Evolutionary conservation across 64 coral and sea anemone species (phyloP).

Genomic region (Montipora cactus): DNA sequence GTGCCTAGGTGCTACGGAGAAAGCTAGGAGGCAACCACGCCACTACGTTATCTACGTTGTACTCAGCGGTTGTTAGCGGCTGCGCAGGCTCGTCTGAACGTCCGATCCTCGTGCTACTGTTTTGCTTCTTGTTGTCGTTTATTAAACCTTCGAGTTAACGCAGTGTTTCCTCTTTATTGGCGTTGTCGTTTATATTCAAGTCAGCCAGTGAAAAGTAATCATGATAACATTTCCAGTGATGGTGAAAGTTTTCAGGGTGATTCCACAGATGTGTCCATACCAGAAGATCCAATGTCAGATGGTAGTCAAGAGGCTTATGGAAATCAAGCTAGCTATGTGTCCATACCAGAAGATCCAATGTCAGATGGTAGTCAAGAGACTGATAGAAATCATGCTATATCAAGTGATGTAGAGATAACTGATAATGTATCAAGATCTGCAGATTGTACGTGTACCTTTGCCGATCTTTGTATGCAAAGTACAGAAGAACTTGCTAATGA

Average conservation of each 20-base stretch:
- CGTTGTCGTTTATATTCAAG: conserved; percentile 13
- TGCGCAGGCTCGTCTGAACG: too few species aligned
- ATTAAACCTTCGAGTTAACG: too few species aligned
- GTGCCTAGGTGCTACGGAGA: too few species aligned
- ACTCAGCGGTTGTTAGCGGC: too few species aligned
- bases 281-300: not conserved
- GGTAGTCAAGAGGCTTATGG: not conserved
- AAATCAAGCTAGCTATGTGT: not conserved
- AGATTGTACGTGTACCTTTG: not conserved
- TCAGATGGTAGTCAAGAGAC: not conserved
- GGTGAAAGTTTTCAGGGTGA: not conserved
- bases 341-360: not conserved
- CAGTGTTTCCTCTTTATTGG: too few species aligned
- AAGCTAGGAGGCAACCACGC: too few species aligned
- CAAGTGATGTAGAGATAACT: too few species aligned
- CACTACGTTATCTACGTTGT: too few species aligned
- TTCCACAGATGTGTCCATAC: not conserved
- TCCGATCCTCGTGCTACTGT: too few species aligned
- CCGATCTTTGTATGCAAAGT: not conserved
- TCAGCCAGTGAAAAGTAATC: not conserved
- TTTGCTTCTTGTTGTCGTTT: too few species aligned
- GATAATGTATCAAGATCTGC: too few species aligned
- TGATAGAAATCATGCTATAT: too few species aligned
- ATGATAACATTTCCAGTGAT: not conserved
- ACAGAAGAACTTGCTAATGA: not conserved